These are phyloP conservation scores for Zaprionus taronus DNA, from an alignment of 1,140 invertebrate species.

Conservation along the genomic window DNA sequence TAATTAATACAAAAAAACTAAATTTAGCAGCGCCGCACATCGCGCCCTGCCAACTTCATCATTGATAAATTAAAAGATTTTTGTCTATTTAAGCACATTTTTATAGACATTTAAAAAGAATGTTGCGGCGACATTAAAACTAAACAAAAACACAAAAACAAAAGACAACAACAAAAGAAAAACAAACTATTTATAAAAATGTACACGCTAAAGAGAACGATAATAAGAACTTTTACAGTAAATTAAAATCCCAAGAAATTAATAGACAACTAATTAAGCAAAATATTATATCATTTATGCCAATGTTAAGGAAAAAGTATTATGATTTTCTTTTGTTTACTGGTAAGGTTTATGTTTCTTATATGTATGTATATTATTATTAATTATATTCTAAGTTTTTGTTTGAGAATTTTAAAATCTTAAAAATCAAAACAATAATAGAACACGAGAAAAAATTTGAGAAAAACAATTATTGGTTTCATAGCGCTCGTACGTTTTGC, in stretches of 20 bases:
- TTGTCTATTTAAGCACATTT: constrained; percentile 83
- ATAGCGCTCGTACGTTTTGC: constrained; percentile 84
- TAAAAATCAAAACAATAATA: constrained; percentile 32
- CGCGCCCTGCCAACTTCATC: constrained; percentile 30
- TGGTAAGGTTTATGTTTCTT: constrained; percentile 1
- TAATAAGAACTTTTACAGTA: constrained; percentile 79
- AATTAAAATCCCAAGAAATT: constrained; percentile 51
- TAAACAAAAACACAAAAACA: constrained; percentile 25
- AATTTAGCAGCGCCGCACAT: constrained; percentile 36
- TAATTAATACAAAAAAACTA: constrained; percentile 57
- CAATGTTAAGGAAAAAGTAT: constrained; percentile 26
- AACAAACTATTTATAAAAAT: constrained; percentile 74
- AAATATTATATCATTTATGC: constrained; percentile 42
- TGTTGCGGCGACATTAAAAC: constrained; percentile 39
- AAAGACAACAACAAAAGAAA: constrained; percentile 1
- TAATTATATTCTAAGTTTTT: constrained; percentile 13
- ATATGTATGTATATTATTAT: constrained; percentile 10
- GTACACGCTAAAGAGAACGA: constrained; percentile 78
- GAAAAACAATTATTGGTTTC: constrained; percentile 82
- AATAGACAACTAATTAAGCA: constrained; percentile 43
- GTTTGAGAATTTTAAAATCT: constrained; percentile 39
- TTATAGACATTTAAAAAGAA: constrained; percentile 76
- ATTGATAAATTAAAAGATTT: constrained; percentile 72
- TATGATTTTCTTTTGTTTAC: constrained; percentile 6
- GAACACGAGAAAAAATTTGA: constrained; percentile 48